These are phyloP conservation scores for Cerastoderma edule DNA, from an alignment of 2,888 invertebrate genomes.

Conservation along the genomic window DNA sequence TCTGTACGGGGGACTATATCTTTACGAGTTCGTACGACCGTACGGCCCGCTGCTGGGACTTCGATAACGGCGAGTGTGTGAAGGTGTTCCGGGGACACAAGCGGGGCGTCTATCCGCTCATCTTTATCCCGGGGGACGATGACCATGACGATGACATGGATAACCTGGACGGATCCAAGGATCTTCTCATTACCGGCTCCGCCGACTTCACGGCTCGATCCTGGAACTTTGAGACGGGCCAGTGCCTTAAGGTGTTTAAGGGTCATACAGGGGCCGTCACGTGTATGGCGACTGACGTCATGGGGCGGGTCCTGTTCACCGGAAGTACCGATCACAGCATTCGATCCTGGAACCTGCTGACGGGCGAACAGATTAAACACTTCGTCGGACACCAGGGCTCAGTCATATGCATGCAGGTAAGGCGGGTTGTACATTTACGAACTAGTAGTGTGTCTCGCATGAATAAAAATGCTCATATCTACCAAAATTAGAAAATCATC, in stretches of 20 bases:
- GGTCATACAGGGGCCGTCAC: conserved; percentile 85
- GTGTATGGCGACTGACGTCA: conserved; percentile 84
- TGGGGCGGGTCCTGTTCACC: conserved; percentile 84
- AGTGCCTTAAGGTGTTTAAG: conserved; percentile 80
- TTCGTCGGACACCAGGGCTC: conserved; percentile 84
- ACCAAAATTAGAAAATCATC: no score
- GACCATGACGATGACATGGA: conserved; percentile 76
- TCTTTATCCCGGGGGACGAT: conserved; percentile 84
- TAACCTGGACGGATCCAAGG: conserved; percentile 78
- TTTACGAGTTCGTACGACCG: conserved; percentile 83
- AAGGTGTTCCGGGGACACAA: conserved; percentile 84
- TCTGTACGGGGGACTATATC: conserved; percentile 84
- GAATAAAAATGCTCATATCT: no score
- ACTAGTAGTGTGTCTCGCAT: no score
- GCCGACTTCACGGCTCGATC: conserved; percentile 83
- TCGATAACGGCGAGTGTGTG: conserved; percentile 84
- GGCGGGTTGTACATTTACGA: no score
- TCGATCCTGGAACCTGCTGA: conserved; percentile 84
- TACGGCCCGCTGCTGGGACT: conserved; percentile 84
- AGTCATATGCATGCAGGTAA: conserved; percentile 84
- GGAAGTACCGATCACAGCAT: conserved; percentile 84
- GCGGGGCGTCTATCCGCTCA: conserved; percentile 85
- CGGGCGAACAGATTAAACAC: conserved; percentile 82
- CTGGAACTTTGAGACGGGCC: conserved; percentile 84
- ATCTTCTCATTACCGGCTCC: conserved; percentile 83